These are phyloP conservation scores for Merluccius polli DNA, from an alignment of 2,797 vertebrate genomes.

Conservation along the genomic window DNA sequence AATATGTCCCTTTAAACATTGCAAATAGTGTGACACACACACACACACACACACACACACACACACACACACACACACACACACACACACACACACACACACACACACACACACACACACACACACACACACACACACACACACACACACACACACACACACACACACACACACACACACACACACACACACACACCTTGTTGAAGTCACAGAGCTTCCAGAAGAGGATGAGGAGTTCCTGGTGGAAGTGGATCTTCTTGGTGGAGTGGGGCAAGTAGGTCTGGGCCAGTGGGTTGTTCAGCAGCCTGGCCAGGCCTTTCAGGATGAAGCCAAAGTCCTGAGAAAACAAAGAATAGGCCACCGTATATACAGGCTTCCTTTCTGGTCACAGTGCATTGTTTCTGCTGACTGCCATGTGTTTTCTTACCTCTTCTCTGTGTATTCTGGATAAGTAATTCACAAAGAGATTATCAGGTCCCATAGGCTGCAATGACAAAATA, in stretches of 20 bases:
- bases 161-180: conserved; percentile 2
- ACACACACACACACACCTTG: conserved; percentile 69
- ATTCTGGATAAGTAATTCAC: conserved; percentile 98
- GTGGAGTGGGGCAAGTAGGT: conserved; percentile 94
- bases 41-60: background rate
- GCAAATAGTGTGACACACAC: too few relatives aligned
- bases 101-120: too few relatives aligned
- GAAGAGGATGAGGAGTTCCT: conserved; percentile 93
- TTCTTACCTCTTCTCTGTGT: conserved; percentile 90
- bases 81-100: too few relatives aligned
- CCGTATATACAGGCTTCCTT: background rate
- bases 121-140: conserved; percentile 2
- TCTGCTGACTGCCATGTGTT: background rate
- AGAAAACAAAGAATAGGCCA: background rate
- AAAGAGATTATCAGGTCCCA: conserved; percentile 89
- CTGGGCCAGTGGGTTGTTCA: conserved; percentile 91
- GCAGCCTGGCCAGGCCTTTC: conserved; percentile 85
- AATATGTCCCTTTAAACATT: background rate
- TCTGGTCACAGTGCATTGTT: background rate
- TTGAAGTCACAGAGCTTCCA: conserved; percentile 98
- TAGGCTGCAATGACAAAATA: conserved; percentile 64
- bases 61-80: background rate
- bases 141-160: conserved; percentile 2
- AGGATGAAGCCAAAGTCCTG: conserved; percentile 95
- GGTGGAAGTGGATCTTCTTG: conserved; percentile 97